phyloP scores from a whole-genome alignment of 2,888 invertebrate genomes.

The Sphecodes monilicornis region DNA sequence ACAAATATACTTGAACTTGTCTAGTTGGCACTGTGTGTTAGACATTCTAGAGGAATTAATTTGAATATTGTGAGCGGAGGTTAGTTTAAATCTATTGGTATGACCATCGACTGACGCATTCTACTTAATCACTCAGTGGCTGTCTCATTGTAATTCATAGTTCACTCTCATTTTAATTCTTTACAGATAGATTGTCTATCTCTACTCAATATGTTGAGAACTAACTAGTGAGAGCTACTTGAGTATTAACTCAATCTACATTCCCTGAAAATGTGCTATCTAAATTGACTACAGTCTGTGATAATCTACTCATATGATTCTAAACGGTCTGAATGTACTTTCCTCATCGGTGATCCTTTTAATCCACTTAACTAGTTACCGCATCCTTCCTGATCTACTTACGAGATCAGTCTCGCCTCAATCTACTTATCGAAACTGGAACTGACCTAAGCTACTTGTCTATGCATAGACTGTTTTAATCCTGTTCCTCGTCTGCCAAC shows the following conservation, averaged over 20 bases:
- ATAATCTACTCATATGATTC: not conserved
- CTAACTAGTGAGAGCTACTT: too few relatives aligned
- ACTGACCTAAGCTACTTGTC: conserved; percentile 16
- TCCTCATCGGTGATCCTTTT: not conserved
- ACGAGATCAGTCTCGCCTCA: not conserved
- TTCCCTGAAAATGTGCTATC: not conserved
- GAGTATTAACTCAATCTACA: not conserved
- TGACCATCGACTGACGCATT: not conserved
- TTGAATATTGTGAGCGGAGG: too few relatives aligned
- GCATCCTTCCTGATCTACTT: not conserved
- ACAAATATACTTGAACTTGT: too few relatives aligned
- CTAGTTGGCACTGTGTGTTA: not conserved
- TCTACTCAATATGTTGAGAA: not conserved
- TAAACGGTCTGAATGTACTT: not conserved
- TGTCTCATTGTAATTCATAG: too few relatives aligned
- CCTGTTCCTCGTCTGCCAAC: not conserved
- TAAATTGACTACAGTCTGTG: not conserved
- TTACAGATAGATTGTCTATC: too few relatives aligned
- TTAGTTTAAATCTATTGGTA: too few relatives aligned
- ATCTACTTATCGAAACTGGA: conserved; percentile 1
- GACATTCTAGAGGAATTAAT: too few relatives aligned
- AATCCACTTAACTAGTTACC: not conserved
- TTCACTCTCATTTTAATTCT: too few relatives aligned
- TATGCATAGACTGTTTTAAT: not conserved
- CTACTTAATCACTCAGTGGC: too few relatives aligned